A percentile compares a stretch with the other conserved stretches of the same genome.
phyloP scores from a whole-genome alignment of 2,113 vertebrate species.

The Poeciliopsis retropinna region DNA sequence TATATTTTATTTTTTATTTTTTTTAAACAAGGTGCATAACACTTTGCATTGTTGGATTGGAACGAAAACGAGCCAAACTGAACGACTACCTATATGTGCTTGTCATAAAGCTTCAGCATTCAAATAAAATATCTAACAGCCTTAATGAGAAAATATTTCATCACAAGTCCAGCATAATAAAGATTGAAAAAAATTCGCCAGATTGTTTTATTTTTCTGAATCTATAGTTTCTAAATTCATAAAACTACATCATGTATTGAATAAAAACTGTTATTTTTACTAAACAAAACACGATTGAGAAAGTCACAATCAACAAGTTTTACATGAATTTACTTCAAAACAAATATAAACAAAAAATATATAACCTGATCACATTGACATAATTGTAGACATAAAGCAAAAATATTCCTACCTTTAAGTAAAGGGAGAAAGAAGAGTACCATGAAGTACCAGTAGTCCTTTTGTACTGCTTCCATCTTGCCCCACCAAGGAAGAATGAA shows the following conservation, averaged over 20 bases:
- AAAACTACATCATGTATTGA: neutral
- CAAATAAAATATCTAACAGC: neutral
- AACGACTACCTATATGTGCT: too few relatives aligned
- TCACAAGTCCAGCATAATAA: neutral
- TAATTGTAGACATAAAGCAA: neutral
- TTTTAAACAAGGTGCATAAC: neutral
- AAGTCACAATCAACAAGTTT: neutral
- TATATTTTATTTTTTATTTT: too few relatives aligned
- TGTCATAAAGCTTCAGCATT: neutral
- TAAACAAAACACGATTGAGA: neutral
- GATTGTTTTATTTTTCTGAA: neutral
- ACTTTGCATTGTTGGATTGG: neutral
- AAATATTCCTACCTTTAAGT: conserved; percentile 77
- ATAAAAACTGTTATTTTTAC: neutral
- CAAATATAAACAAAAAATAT: neutral
- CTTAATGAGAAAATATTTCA: neutral
- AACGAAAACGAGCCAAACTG: too few relatives aligned
- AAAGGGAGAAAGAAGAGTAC: conserved; percentile 78
- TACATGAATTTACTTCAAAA: neutral
- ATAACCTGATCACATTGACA: neutral
- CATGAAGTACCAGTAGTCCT: conserved; percentile 78
- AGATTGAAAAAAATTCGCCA: neutral
- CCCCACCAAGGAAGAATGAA: conserved; percentile 78
- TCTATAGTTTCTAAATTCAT: neutral
- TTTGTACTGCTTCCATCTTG: conserved; percentile 82